Base-by-base conservation (phyloP, 2,797 vertebrate genomes). In the Spondyliosoma cantharus region DNA sequence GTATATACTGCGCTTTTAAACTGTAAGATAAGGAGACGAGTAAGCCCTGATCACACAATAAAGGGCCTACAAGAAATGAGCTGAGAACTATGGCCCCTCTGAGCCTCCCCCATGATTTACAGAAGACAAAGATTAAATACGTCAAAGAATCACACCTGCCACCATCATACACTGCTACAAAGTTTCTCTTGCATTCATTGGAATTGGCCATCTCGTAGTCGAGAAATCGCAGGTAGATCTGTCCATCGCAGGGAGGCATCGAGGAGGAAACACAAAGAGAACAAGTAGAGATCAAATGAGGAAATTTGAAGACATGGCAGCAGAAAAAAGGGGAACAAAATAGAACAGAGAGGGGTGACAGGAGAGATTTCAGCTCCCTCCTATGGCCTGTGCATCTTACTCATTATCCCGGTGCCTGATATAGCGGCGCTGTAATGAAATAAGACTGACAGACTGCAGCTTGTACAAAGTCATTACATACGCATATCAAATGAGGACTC, bases 121-220 rank as follows among this genome's bases (percentile, higher is more conserved):
- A 16, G 25, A 19, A n/a, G 12, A 37, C 24, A 50, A 12, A 56
- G 27, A 15, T 32, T 25, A 20, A 42, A 62, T 46, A 60, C 32
- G 1, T 54, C 1, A 57, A 63, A 66, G 45, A 48, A 37, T 37
- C 89, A 4, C 71, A 94, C 93, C 93, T 98, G 93, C 98, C 97
- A 58, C 98, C 98, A 0, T 99, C 98, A 15, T 99, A 99, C 73
- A 99, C 97, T 0, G 98, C 98, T 88, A 99, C 98, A 64, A 99
- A 99, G 90, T 99, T 99, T 82, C 97, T 94, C 91, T 99, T 99
- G 93, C 98, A 99, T 85, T 99, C 98, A 0, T 99, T 99, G 69
- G 98, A 99, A 85, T 99, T 99, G 92, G 98, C 97, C 98, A 99
- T 98, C 93, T 99, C 97, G 1, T 99, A 99, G 94, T 99, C 97